A percentile compares a stretch with the other conserved stretches of the same genome.
phyloP scores from a whole-genome alignment of 2,113 vertebrate genomes.

The Marmota flaviventris region DNA sequence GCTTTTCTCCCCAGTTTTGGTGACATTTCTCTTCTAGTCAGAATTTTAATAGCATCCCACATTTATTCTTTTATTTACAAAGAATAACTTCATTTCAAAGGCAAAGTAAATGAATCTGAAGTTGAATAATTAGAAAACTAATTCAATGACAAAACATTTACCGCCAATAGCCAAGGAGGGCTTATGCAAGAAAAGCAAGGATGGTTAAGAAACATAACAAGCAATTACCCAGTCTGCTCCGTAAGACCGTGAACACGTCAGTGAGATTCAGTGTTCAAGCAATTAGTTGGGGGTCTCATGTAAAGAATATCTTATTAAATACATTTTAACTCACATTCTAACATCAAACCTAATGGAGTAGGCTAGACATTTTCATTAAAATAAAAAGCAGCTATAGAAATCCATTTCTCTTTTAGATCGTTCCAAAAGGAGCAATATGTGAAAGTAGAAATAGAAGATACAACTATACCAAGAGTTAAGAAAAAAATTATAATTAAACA shows the following conservation, averaged over 20 bases:
- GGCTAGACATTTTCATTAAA: background rate
- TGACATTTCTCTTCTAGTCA: background rate
- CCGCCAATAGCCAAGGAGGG: background rate
- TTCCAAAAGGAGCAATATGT: background rate
- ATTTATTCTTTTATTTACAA: background rate
- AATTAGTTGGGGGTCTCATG: background rate
- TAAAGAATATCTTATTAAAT: background rate
- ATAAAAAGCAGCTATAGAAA: background rate
- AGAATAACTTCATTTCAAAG: conserved; percentile 13
- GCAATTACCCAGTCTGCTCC: background rate
- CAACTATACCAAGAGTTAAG: background rate
- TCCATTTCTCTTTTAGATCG: background rate
- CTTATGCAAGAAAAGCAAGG: background rate
- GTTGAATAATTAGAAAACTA: conserved; percentile 23
- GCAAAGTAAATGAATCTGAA: background rate
- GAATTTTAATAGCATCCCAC: background rate
- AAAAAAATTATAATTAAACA: conserved; percentile 30
- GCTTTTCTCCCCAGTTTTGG: background rate
- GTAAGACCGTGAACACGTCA: background rate
- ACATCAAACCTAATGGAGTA: background rate
- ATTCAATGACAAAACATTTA: background rate
- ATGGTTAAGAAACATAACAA: background rate
- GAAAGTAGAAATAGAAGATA: conserved; percentile 25
- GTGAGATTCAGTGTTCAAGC: background rate
- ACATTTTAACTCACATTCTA: background rate